Evolutionary conservation across 2,797 vertebrate species (phyloP).

Genomic region (Sebastes steindachneri): DNA sequence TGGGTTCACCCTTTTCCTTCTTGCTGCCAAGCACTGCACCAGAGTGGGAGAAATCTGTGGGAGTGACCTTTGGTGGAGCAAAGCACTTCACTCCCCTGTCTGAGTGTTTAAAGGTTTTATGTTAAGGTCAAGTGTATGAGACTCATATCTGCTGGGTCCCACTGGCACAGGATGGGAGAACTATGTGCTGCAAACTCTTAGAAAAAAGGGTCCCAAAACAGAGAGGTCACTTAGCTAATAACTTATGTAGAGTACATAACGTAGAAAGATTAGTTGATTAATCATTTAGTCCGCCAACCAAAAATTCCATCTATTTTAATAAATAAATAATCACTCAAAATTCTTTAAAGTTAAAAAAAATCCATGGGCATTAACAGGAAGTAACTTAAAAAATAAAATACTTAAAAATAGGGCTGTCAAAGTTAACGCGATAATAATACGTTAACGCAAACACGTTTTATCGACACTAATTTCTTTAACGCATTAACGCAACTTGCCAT

Average conservation of each 20-base stretch:
- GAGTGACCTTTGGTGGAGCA: constrained; percentile 77
- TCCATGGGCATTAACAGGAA: neutral
- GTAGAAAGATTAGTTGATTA: neutral
- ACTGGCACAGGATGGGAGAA: constrained; percentile 33
- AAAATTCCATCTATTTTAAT: neutral
- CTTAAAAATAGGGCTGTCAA: too few relatives aligned
- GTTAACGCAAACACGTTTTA: too few relatives aligned
- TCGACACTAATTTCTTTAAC: too few relatives aligned
- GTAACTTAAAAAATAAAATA: neutral
- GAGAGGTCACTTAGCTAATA: neutral
- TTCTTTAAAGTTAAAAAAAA: too few relatives aligned
- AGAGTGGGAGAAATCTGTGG: constrained; percentile 70
- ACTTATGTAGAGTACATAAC: neutral
- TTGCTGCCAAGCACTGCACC: constrained; percentile 45
- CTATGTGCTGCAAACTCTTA: neutral
- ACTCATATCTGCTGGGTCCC: constrained; percentile 62
- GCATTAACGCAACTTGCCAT: too few relatives aligned
- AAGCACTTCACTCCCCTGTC: constrained; percentile 68
- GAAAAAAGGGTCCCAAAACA: neutral
- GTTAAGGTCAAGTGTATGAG: constrained; percentile 77
- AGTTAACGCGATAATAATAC: too few relatives aligned
- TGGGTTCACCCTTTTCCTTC: constrained; percentile 61
- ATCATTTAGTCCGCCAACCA: neutral
- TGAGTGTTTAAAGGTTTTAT: constrained; percentile 72
- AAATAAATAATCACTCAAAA: neutral